A percentile compares a stretch with the other conserved stretches of the same genome.
These are phyloP conservation scores for Enteromius treurensis DNA, from an alignment of 2,797 vertebrate genomes.

Conservation along the genomic window DNA sequence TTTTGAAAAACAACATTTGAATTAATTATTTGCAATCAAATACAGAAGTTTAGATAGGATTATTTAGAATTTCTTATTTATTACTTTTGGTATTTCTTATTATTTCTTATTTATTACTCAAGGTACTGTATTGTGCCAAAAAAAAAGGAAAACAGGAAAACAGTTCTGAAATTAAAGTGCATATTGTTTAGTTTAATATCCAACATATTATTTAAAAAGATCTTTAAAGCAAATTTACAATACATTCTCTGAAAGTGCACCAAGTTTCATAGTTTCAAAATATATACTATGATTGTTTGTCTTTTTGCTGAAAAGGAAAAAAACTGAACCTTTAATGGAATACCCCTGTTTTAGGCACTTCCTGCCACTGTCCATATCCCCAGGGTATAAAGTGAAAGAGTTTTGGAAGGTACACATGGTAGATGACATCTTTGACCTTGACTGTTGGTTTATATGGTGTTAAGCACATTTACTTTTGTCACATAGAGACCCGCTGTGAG, in stretches of 20 bases:
- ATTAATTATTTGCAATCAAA: too few species aligned
- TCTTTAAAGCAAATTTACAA: not conserved
- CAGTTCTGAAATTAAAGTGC: not conserved
- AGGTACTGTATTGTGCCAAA: not conserved
- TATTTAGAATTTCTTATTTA: not conserved
- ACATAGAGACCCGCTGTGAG: conserved; percentile 65
- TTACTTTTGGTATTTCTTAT: not conserved
- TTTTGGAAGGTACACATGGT: not conserved
- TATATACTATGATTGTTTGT: not conserved
- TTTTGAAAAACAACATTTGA: not conserved
- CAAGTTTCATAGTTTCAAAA: not conserved
- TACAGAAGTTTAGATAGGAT: not conserved
- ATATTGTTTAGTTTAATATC: not conserved
- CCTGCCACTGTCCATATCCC: not conserved
- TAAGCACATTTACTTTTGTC: conserved; percentile 65
- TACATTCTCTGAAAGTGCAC: not conserved
- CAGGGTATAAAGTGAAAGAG: not conserved
- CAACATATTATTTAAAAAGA: not conserved
- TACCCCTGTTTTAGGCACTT: not conserved
- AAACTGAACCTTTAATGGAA: not conserved
- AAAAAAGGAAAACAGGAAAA: not conserved
- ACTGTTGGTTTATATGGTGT: conserved; percentile 18
- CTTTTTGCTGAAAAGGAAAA: not conserved
- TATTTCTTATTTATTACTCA: too few species aligned
- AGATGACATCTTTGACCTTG: conserved; percentile 38